These are phyloP conservation scores for Podarcis muralis DNA, from an alignment of 2,113 vertebrate species.

Conservation along the genomic window DNA sequence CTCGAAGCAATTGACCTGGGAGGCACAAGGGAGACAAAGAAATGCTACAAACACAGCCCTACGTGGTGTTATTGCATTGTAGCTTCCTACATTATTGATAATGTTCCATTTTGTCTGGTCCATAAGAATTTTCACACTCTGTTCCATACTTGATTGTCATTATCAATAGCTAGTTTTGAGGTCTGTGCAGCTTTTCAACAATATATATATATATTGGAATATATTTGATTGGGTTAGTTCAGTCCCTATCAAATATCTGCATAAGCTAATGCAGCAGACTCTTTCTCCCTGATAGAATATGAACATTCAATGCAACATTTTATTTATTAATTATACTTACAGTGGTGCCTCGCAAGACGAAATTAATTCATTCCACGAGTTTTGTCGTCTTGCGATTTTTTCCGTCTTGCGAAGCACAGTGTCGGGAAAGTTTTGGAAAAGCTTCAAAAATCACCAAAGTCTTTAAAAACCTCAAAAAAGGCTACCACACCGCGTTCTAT, in stretches of 20 bases:
- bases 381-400: too few species aligned
- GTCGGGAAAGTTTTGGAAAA: too few species aligned
- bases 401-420: too few species aligned
- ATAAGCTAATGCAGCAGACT: not conserved
- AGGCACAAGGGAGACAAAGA: not conserved
- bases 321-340: too few species aligned
- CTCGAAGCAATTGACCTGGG: not conserved
- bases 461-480: too few species aligned
- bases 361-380: too few species aligned
- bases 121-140: not conserved
- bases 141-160: accelerated
- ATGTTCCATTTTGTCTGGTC: not conserved
- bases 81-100: not conserved
- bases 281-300: not conserved
- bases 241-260: not conserved
- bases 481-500: too few species aligned
- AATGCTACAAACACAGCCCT: not conserved
- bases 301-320: not conserved
- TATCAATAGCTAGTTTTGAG: not conserved
- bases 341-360: too few species aligned
- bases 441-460: too few species aligned
- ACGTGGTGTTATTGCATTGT: not conserved
- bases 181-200: not conserved
- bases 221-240: not conserved
- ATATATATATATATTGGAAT: not conserved